These are phyloP conservation scores for Nautilus pompilius DNA, from an alignment of 1,140 invertebrate genomes.

Conservation along the genomic window DNA sequence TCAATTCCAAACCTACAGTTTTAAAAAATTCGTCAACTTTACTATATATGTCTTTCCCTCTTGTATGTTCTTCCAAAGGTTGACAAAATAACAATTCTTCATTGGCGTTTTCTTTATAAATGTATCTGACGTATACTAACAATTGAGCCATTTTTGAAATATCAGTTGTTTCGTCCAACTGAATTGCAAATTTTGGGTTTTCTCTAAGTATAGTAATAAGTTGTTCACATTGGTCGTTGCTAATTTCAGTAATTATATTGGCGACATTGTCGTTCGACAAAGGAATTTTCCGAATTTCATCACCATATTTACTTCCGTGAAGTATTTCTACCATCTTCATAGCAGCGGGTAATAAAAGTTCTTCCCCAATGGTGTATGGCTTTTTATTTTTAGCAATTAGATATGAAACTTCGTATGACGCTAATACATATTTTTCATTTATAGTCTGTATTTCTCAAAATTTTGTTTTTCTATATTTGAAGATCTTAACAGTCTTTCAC, in stretches of 20 bases:
- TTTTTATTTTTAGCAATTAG: neutral
- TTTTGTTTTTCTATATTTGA: too few species aligned
- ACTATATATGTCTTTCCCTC: neutral
- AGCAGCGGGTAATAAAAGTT: neutral
- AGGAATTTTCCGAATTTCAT: conserved; percentile 2
- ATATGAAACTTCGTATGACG: too few species aligned
- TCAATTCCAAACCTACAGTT: conserved; percentile 2
- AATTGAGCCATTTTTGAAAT: neutral
- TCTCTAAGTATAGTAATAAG: neutral
- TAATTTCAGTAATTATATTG: neutral
- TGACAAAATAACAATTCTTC: too few species aligned
- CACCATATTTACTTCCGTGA: neutral
- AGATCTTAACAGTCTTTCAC: too few species aligned
- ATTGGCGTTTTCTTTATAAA: neutral
- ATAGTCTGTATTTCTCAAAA: too few species aligned
- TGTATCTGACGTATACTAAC: neutral
- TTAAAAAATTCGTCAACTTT: conserved; percentile 2
- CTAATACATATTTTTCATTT: too few species aligned
- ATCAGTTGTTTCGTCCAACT: neutral
- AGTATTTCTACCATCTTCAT: neutral
- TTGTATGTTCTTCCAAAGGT: neutral
- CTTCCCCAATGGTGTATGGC: neutral
- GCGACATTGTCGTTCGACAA: neutral
- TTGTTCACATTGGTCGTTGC: neutral
- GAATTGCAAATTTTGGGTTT: neutral